A percentile compares a stretch with the other conserved stretches of the same genome.
Evolutionary conservation across 2,113 vertebrate species (phyloP).

Genomic region (Pogonocichla stellata): DNA sequence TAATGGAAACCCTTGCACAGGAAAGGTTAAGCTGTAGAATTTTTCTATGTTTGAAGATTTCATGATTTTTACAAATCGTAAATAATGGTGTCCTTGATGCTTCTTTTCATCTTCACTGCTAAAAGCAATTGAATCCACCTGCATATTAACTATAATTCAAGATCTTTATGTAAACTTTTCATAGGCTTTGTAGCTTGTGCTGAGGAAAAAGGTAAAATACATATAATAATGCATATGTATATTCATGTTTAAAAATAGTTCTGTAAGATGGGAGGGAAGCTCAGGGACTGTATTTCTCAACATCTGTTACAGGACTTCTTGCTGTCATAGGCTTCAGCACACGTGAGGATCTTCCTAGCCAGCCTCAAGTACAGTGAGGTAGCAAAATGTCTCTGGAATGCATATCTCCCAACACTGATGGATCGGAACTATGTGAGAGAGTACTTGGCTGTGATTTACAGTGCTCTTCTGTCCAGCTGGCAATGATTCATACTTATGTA

Average conservation of each 20-base stretch:
- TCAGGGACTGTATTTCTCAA: background rate
- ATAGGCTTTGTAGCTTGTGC: constrained; percentile 12
- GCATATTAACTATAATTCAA: constrained; percentile 60
- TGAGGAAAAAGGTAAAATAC: background rate
- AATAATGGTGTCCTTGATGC: constrained; percentile 47
- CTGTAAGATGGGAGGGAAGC: constrained; percentile 16
- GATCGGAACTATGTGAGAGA: background rate
- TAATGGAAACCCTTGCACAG: constrained; percentile 15
- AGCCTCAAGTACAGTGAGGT: background rate
- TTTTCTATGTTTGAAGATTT: constrained; percentile 34
- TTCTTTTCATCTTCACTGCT: constrained; percentile 59
- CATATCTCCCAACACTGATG: background rate
- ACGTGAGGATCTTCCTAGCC: background rate
- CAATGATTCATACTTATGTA: background rate
- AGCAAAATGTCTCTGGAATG: background rate
- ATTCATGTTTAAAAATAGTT: constrained; percentile 48
- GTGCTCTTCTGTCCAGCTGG: background rate
- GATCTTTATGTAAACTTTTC: constrained; percentile 8
- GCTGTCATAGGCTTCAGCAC: background rate
- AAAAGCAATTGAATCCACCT: constrained; percentile 22
- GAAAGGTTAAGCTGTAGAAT: background rate
- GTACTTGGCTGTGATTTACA: background rate
- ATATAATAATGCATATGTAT: background rate
- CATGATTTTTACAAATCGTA: background rate
- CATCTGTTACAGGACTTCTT: background rate